phyloP scores from a whole-genome alignment of 2,888 invertebrate genomes.

The Ectobius pallidus region DNA sequence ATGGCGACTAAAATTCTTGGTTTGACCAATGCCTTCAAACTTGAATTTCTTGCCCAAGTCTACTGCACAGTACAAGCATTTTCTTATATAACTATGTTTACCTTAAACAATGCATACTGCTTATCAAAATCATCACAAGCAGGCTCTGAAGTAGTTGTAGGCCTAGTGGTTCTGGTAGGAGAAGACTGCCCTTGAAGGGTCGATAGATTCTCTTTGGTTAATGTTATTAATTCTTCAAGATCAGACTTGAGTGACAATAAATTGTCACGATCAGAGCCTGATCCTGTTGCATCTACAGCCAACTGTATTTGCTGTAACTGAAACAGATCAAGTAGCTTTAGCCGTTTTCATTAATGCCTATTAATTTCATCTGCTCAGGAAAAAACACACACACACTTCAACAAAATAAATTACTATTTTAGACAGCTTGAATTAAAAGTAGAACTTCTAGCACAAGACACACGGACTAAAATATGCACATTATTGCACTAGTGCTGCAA shows the following conservation, averaged over 20 bases:
- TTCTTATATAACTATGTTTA: slow-evolving; percentile 49
- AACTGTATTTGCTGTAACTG: slow-evolving; percentile 69
- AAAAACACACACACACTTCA: too few relatives aligned
- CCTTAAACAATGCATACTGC: slow-evolving; percentile 75
- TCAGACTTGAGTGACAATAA: slow-evolving; percentile 66
- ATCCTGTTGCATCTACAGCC: slow-evolving; percentile 59
- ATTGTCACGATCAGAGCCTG: slow-evolving; percentile 61
- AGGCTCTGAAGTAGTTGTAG: slow-evolving; percentile 38
- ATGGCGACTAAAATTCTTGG: too few relatives aligned
- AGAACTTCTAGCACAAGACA: too few relatives aligned
- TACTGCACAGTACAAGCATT: neutral
- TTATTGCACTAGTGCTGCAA: too few relatives aligned
- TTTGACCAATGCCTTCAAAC: too few relatives aligned
- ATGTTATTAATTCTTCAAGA: slow-evolving; percentile 69
- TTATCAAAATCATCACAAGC: slow-evolving; percentile 55
- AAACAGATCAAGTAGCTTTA: too few relatives aligned
- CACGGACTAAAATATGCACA: too few relatives aligned
- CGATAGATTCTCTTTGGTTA: slow-evolving; percentile 67
- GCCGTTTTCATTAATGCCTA: too few relatives aligned
- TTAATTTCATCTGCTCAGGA: too few relatives aligned
- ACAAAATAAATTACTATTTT: too few relatives aligned
- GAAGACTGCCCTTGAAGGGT: slow-evolving; percentile 43
- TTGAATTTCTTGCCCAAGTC: too few relatives aligned
- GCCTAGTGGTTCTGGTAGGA: neutral
- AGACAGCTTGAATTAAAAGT: too few relatives aligned